Evolutionary conservation across 92 coral and sea anemone species (phyloP).

Genomic region (Siderastrea radians): DNA sequence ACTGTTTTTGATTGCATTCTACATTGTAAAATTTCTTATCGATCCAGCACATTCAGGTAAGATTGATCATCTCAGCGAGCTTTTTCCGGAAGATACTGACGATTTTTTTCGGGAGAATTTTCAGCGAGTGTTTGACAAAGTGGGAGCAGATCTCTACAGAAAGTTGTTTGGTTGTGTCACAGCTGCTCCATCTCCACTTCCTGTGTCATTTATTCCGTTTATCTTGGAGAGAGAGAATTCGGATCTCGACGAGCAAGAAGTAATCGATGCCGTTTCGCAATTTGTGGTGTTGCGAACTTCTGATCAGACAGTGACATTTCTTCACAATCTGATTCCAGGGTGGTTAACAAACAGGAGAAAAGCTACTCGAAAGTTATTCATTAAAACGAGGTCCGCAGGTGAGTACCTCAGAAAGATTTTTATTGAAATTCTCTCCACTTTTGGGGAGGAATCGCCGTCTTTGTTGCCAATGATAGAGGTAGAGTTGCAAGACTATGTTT

Average conservation of each 20-base stretch:
- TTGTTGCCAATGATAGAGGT: neutral
- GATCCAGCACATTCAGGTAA: neutral
- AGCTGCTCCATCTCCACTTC: neutral
- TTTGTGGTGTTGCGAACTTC: neutral
- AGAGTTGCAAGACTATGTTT: constrained; percentile 10
- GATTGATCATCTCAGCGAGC: neutral
- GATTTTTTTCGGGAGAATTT: neutral
- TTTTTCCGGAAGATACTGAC: too few relatives aligned
- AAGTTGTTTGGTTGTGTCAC: constrained; percentile 2
- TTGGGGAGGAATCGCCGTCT: neutral
- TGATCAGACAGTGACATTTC: neutral
- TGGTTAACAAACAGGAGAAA: neutral
- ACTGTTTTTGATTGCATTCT: neutral
- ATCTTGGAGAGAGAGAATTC: too few relatives aligned
- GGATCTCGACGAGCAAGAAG: neutral
- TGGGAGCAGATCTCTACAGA: neutral
- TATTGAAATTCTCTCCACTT: neutral
- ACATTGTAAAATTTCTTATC: neutral
- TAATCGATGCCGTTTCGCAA: constrained; percentile 11
- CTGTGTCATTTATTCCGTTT: too few relatives aligned
- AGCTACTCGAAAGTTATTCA: neutral
- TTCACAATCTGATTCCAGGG: neutral
- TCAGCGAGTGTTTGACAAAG: neutral
- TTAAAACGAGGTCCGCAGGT: constrained; percentile 1
- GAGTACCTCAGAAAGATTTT: constrained; percentile 20